Evolutionary conservation across 2,797 vertebrate genomes (phyloP).

Genomic region (Coracias cyanogaster): DNA sequence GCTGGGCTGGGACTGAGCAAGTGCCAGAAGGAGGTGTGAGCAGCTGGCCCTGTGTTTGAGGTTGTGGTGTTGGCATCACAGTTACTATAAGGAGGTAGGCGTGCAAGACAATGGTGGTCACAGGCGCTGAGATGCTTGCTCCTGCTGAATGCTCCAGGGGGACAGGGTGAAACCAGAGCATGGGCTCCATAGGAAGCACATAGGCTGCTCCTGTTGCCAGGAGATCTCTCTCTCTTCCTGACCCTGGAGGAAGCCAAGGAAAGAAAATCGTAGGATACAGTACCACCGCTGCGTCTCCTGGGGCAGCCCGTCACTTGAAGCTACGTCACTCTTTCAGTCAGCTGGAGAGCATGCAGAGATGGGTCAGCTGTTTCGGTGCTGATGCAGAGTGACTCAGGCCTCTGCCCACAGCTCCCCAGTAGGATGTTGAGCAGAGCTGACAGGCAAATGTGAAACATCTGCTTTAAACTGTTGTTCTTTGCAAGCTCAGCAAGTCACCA

Average conservation of each 20-base stretch:
- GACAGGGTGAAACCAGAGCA: not conserved
- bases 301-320: not conserved
- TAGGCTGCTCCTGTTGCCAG: not conserved
- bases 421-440: slow-evolving; percentile 17
- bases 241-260: not conserved
- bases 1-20: not conserved
- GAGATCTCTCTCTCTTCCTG: not conserved
- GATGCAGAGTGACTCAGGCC: not conserved
- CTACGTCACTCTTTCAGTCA: not conserved
- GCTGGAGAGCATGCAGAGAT: not conserved
- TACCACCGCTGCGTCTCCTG: not conserved
- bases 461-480: not conserved
- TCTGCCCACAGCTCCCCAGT: not conserved
- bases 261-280: not conserved
- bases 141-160: not conserved
- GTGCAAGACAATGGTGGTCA: accelerated
- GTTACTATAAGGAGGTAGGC: not conserved
- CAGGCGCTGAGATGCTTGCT: not conserved
- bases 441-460: slow-evolving; percentile 2
- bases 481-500: not conserved
- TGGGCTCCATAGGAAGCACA: not conserved
- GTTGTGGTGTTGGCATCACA: not conserved
- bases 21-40: not conserved
- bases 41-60: not conserved
- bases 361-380: not conserved